These are phyloP conservation scores for Apodemus speciosus DNA, from an alignment of 2,113 vertebrate genomes.

Conservation along the genomic window DNA sequence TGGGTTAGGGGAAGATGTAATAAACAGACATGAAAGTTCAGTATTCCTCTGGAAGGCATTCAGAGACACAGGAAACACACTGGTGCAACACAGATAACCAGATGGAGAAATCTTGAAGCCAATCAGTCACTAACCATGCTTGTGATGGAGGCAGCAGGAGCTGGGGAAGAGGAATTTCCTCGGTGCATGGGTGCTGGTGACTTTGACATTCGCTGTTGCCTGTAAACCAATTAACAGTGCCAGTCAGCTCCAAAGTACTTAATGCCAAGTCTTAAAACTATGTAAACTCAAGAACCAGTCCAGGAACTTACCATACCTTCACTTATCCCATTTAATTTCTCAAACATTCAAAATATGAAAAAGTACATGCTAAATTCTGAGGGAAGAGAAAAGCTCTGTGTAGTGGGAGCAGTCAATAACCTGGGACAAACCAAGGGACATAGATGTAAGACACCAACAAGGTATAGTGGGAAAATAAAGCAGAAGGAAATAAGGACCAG, in stretches of 20 bases:
- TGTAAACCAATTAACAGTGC: constrained; percentile 73
- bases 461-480: not conserved
- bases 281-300: not conserved
- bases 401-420: not conserved
- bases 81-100: not conserved
- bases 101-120: not conserved
- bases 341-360: not conserved
- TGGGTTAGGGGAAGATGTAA: not conserved
- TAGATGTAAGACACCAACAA: not conserved
- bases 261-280: constrained; percentile 32
- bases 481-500: not conserved
- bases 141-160: constrained; percentile 90
- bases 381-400: not conserved
- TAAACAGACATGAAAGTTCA: not conserved
- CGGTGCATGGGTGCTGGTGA: constrained; percentile 92
- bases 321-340: constrained; percentile 29
- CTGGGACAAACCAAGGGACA: not conserved
- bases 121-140: constrained; percentile 92
- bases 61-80: not conserved
- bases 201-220: constrained; percentile 90
- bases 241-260: not conserved
- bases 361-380: not conserved
- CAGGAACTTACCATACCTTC: not conserved
- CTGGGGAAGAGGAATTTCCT: constrained; percentile 91
- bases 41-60: constrained; percentile 14